Evolutionary conservation across 64 coral and sea anemone genomes (phyloP), one percentile per base, ranked within the genome.

Genomic region (Anthopleura sola): DNA sequence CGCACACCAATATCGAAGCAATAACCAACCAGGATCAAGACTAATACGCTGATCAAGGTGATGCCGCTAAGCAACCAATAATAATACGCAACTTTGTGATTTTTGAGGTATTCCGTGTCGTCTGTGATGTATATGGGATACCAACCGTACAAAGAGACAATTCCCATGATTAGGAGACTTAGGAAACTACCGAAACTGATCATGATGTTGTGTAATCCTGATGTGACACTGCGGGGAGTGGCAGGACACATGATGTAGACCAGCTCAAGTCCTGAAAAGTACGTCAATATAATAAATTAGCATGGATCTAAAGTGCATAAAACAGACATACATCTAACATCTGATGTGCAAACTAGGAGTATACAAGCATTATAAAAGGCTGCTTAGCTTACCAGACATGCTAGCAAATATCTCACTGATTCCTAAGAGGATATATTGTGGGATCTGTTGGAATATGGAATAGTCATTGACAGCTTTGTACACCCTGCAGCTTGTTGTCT

Each of bases 181-280:
- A 88, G 53, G 3, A 97, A 78, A 82, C 88, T 93, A 60, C 94
- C 94, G 47, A 39, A 37, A 50, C 94, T 90, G 81, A 97, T 92
- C 84, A 89, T 92, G 2, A 97, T 32, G 68, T 97, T 97, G 55
- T 90, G 92, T 19, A 97, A 57, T n/a, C 90, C 94, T 11, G 94
- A 89, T 37, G 88, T 90, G 11, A 97, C 84, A 68, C 94, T 97
- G 7, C 90, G 90, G 36, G 90, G 84, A 17, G 87, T 97, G 78
- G 83, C 58, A 12, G 94, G 90, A 55, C 90, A 97, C 78, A 93
- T 81, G 9, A 84, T 21, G 6, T 87, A 87, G 1, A 97, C 87
- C 19, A 97, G 55, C 80, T 97, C 90, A 24, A 97, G 84, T 46
- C 90, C 94, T 97, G 66, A 9, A 55, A 37, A 62, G 7, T 24